Conservation (phyloP, 2,797 vertebrate species). For the Myotis planiceps region DNA sequence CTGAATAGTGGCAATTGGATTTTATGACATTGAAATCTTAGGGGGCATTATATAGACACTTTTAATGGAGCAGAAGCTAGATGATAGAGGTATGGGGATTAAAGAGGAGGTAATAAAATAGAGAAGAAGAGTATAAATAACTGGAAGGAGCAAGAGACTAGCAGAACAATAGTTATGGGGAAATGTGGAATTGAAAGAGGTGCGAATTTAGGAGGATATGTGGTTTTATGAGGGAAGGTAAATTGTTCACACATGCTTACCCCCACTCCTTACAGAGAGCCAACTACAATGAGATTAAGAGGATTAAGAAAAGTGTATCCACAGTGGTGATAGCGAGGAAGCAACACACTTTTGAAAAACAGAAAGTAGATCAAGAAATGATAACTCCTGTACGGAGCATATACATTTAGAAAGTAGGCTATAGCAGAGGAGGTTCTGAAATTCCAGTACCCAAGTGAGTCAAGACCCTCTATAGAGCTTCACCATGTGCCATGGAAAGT, state of each 20-base stretch:
- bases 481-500: not conserved
- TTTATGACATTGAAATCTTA: not conserved
- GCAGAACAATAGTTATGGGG: not conserved
- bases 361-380: not conserved
- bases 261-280: not conserved
- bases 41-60: not conserved
- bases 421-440: not conserved
- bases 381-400: not conserved
- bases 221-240: not conserved
- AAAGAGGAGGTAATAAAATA: not conserved
- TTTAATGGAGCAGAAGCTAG: not conserved
- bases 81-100: not conserved
- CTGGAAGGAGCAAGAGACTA: not conserved
- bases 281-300: not conserved
- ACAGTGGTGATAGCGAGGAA: not conserved
- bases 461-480: not conserved
- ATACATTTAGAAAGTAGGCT: constrained; percentile 38
- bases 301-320: not conserved
- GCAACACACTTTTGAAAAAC: not conserved
- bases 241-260: not conserved
- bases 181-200: not conserved
- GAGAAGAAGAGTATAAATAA: not conserved
- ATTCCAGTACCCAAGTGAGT: not conserved
- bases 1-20: not conserved
- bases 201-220: not conserved